phyloP scores from a whole-genome alignment of 2,888 invertebrate genomes.

The Allygus modestus region DNA sequence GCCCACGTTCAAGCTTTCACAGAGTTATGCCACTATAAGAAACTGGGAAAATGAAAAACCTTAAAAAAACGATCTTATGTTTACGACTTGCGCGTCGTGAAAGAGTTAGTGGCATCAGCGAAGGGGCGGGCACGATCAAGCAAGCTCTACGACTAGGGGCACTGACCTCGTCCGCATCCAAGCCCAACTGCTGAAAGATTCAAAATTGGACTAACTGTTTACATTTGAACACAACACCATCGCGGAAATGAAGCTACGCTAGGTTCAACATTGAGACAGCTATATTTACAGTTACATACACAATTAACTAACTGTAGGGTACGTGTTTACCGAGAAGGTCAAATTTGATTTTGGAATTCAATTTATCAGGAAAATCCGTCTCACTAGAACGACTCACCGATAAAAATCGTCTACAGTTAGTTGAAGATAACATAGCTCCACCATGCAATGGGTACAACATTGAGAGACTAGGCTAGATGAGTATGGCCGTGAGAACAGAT shows the following conservation, averaged over 20 bases:
- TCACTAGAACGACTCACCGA: neutral
- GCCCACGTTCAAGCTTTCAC: neutral
- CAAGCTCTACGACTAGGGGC: constrained; percentile 38
- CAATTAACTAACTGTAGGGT: constrained; percentile 57
- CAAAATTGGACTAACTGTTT: constrained; percentile 64
- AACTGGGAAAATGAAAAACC: too few species aligned
- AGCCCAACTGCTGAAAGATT: constrained; percentile 93
- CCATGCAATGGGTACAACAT: constrained; percentile 66
- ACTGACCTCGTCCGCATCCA: constrained; percentile 93
- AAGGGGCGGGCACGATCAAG: neutral
- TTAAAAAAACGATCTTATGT: neutral
- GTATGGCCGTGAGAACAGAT: constrained; percentile 43
- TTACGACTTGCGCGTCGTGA: neutral
- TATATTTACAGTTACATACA: constrained; percentile 61
- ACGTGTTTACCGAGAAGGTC: neutral
- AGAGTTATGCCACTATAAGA: neutral
- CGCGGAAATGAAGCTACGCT: constrained; percentile 68
- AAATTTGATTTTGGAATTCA: neutral
- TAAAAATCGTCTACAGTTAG: constrained; percentile 62
- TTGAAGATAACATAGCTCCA: constrained; percentile 69
- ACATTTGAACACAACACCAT: constrained; percentile 63
- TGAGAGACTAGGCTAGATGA: constrained; percentile 58
- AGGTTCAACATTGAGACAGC: constrained; percentile 65
- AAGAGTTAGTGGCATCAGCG: constrained; percentile 35
- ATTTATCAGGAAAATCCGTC: neutral